Base-by-base conservation (phyloP, 2,888 invertebrate species). In the Asteroscopus sphinx region DNA sequence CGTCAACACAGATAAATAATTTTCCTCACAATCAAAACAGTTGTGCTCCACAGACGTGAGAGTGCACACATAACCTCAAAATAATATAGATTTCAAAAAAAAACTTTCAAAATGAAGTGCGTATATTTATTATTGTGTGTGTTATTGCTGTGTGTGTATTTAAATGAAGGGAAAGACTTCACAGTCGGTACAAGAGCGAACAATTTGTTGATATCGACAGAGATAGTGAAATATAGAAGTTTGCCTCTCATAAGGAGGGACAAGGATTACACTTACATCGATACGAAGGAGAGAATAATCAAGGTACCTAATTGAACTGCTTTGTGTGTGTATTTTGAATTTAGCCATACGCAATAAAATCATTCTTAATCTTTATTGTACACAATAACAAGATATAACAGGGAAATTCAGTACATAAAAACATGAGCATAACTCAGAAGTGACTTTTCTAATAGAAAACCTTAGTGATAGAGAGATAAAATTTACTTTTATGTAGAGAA, bases 181-280 rank as follows among this genome's bases (percentile, higher is more conserved):
- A 85, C 85, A 17, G 79, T 87, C 5, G 92, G 92, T 2, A 81
- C 88, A 3, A 86, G 87, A 80, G 82, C 84, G 53, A 90, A 92
- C 67, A 92, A 91, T 77, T 80, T 91, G 64, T 81, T 92, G 65
- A 83, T 92, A 79, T 90, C 89, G 5, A 92, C 92, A 9, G 85
- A 90, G 54, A 92, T 89, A 83, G 76, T 92, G 48, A 80, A 83
- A 45, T 83, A 81, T 48, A 78, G 77, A 28, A 77, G 74, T 30
- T 78, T 91, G 60, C 89, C 88, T 25, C 76, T 92, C 3, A 79
- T 89, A 68, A 86, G 70, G 61, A 81, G 91, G 58, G 91, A 91
- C 62, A 91, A 92, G 76, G 92, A 91, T 78, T 92, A 91, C 60
- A 76, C 68, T 32, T 92, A 91, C 63, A 80, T 79, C 15, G 92